Base-by-base conservation (phyloP, 1,140 invertebrate species). In the Octopus sinensis region DNA sequence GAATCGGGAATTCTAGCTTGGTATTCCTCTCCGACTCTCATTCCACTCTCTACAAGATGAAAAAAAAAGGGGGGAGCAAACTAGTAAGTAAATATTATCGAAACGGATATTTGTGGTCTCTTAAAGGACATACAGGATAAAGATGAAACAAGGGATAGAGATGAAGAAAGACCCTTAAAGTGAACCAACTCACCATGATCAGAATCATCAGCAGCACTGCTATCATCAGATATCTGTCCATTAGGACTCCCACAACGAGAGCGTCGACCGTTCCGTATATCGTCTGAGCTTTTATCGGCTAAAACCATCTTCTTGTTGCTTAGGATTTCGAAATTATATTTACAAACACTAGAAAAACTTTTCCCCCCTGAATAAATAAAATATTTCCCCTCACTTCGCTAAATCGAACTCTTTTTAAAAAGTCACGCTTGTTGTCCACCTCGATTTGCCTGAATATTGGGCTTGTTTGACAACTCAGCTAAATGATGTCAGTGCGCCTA, bases 1-100 rank as follows among this genome's bases (percentile, higher is more conserved):
- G 68, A 77, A 85, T 95, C 94, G 79, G 96, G 96, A 88, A 97
- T 95, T 82, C 95, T 93, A 23, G 96, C 96, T 92, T 98, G 97
- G 90, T 95, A 98, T 90, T 98, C 96, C 86, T 95, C 92, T 54
- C 97, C 97, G 86, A 98, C 96, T 86, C 97, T 93, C 89, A 98
- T 98, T 91, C 97, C 97, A 91, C 95, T 95, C 84, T 94, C 95
- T 94, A 93, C 92, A 85, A 86, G 84, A 84, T 77, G 10, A 81
- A 87, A 73, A 80, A 82, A 54, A 73, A 75, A 78, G 4, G 9
- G 76, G 17, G 56, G 17, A 17, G 56, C 17, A 12, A 62, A 12
- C 56, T 9, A 12, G 17, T 62, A 3, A 62, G 17, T 17, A 62
- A 62, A 62, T 17, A 1, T 62, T 17, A 62, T 62, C 4, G 17